phyloP scores from a whole-genome alignment of 1,140 invertebrate species.

The Drosophila leontia region DNA sequence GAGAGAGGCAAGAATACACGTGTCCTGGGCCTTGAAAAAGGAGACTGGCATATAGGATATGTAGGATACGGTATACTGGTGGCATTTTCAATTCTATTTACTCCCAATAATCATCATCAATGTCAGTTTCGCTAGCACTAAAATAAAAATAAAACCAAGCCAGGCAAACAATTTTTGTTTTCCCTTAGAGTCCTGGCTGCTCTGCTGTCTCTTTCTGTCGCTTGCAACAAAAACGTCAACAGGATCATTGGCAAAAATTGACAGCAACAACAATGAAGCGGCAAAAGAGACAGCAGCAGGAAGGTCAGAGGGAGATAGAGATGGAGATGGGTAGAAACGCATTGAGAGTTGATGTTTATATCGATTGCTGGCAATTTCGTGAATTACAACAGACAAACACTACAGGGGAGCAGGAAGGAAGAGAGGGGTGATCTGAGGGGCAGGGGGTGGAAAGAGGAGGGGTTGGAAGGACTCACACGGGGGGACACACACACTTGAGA shows the following conservation, averaged over 20 bases:
- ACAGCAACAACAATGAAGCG: slow-evolving; percentile 35
- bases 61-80: slow-evolving; percentile 10
- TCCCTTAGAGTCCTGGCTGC: not conserved
- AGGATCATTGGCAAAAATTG: slow-evolving; percentile 70
- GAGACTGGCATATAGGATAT: slow-evolving; percentile 10
- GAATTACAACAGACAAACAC: slow-evolving; percentile 68
- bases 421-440: not conserved
- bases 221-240: slow-evolving; percentile 57
- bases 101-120: slow-evolving; percentile 85
- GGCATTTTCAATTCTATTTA: slow-evolving; percentile 84
- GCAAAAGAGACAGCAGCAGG: slow-evolving; percentile 9
- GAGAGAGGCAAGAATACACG: slow-evolving; percentile 20
- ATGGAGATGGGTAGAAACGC: slow-evolving; percentile 28
- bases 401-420: slow-evolving; percentile 2
- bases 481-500: slow-evolving; percentile 63
- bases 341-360: slow-evolving; percentile 80
- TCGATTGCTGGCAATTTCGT: slow-evolving; percentile 80
- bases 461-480: not conserved
- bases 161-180: slow-evolving; percentile 55
- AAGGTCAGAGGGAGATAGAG: slow-evolving; percentile 2
- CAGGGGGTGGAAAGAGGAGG: no score
- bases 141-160: slow-evolving; percentile 65
- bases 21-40: slow-evolving; percentile 55
- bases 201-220: not conserved
- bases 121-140: slow-evolving; percentile 81